Conservation (phyloP, 1,140 invertebrate genomes). For the Pogonomyrmex barbatus region DNA sequence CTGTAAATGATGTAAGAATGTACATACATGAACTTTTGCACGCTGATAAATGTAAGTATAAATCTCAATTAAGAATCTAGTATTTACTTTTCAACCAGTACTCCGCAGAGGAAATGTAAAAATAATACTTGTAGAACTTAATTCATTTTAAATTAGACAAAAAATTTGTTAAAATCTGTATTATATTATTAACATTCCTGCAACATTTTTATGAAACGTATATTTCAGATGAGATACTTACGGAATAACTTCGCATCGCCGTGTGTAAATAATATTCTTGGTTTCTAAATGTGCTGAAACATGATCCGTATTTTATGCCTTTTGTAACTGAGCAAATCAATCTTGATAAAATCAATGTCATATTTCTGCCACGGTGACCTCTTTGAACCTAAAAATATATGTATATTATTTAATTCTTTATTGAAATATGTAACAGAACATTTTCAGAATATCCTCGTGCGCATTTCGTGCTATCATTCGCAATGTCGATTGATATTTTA, state of each 20-base stretch:
- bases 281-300: neutral
- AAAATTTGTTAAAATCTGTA: conserved; percentile 20
- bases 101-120: neutral
- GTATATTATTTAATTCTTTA: neutral
- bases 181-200: neutral
- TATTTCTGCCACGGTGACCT: conserved; percentile 21
- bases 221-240: conserved; percentile 27
- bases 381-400: neutral
- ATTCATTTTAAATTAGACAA: neutral
- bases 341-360: conserved; percentile 28
- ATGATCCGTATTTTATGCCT: neutral
- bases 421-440: conserved; percentile 3
- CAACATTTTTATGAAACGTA: neutral
- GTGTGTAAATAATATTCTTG: neutral
- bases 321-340: neutral
- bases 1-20: neutral
- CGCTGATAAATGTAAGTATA: neutral
- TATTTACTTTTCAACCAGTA: neutral
- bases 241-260: neutral
- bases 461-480: neutral
- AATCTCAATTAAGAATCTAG: neutral
- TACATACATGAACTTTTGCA: neutral
- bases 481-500: conserved; percentile 2
- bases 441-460: too few relatives aligned
- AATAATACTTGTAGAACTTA: neutral